Conservation (phyloP, 2,888 invertebrate genomes). For the Ennomos erosarius region DNA sequence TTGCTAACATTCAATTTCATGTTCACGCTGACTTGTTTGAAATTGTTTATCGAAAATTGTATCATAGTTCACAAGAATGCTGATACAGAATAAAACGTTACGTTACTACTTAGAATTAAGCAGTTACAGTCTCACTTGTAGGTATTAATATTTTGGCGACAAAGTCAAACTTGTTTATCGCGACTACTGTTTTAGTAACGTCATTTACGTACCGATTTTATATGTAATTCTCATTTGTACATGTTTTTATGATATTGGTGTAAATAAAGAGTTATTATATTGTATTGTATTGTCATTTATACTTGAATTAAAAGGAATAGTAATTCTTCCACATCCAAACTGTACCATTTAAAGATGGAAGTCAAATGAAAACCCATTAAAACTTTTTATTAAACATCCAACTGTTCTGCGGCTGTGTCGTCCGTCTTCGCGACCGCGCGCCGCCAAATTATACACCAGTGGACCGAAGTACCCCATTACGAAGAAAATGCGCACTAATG, state of each 20-base stretch:
- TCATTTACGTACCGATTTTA: no score
- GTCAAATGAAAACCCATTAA: conserved; percentile 57
- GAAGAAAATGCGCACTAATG: conserved; percentile 80
- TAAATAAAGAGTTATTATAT: no score
- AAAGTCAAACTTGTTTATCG: no score
- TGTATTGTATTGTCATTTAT: no score
- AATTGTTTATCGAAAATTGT: conserved; percentile 28
- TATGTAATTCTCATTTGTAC: no score
- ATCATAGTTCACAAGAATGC: conserved; percentile 12
- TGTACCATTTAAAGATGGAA: conserved; percentile 53
- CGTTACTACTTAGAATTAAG: neutral
- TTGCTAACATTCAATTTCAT: conserved; percentile 37
- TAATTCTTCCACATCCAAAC: conserved; percentile 17
- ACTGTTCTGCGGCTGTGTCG: conserved; percentile 50
- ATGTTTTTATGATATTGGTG: no score
- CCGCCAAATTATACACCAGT: conserved; percentile 77
- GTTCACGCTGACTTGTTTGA: conserved; percentile 24
- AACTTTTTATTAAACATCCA: conserved; percentile 69
- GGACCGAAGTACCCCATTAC: conserved; percentile 73
- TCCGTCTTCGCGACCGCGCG: conserved; percentile 70
- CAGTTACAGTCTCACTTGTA: no score
- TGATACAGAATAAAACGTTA: neutral
- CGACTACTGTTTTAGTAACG: no score
- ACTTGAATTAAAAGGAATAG: no score
- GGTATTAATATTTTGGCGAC: no score